Percentiles rank a stretch among this genome's conserved stretches.
Conservation (phyloP, 2,888 invertebrate species). For the Amblyjoppa fuscipennis region DNA sequence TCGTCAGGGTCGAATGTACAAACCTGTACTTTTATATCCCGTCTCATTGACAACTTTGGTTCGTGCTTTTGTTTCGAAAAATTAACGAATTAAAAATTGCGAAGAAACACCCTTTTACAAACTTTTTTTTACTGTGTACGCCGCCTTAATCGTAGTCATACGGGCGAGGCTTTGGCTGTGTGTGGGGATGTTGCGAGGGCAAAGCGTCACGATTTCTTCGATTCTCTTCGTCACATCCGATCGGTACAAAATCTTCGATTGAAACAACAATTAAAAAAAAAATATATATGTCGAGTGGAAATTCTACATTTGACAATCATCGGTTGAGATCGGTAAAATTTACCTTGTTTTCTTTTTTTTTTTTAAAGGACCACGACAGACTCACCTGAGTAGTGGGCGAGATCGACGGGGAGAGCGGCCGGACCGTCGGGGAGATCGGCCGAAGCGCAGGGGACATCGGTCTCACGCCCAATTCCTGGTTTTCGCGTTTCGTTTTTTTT, state of each 20-base stretch:
- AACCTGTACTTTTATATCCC: no score
- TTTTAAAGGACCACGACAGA: conserved; percentile 46
- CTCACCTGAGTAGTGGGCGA: conserved; percentile 81
- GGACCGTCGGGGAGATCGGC: conserved; percentile 35
- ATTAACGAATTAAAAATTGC: no score
- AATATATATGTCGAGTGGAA: no score
- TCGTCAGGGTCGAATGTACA: no score
- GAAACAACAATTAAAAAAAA: no score
- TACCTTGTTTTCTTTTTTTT: background rate
- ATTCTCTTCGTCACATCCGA: background rate
- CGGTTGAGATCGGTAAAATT: background rate
- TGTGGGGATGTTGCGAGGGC: conserved; percentile 43
- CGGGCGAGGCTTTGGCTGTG: background rate
- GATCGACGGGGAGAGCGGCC: conserved; percentile 71
- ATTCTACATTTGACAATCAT: background rate
- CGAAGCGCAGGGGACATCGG: conserved; percentile 15
- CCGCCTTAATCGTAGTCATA: background rate
- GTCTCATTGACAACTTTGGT: no score
- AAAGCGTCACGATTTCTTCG: conserved; percentile 58
- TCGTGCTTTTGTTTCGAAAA: no score
- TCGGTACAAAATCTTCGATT: background rate
- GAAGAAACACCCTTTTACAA: no score
- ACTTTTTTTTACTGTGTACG: background rate
- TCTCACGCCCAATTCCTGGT: conserved; percentile 11
- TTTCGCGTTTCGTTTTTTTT: conserved; percentile 10